Evolutionary conservation across 2,888 invertebrate genomes (phyloP).

Genomic region (Lobophora halterata): DNA sequence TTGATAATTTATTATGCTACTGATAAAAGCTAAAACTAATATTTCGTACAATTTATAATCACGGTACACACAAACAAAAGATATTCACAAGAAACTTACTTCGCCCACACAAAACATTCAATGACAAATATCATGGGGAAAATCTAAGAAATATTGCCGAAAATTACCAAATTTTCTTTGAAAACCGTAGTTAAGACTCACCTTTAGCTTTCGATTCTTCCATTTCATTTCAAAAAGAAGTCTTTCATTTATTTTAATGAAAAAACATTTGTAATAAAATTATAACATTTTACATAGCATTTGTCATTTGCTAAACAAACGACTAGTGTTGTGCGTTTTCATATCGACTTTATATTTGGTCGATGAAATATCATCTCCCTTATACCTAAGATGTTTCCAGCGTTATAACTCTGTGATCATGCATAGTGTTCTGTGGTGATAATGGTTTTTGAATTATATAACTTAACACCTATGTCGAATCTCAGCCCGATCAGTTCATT

Average conservation of each 20-base stretch:
- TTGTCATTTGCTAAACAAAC: conserved; percentile 35
- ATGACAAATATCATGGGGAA: conserved; percentile 52
- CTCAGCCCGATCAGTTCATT: too few species aligned
- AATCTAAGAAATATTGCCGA: conserved; percentile 37
- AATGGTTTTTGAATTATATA: conserved; percentile 26
- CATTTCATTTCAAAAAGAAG: conserved; percentile 65
- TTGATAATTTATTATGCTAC: background rate
- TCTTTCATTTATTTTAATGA: conserved; percentile 36
- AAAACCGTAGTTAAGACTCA: conserved; percentile 33
- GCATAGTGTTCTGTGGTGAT: too few species aligned
- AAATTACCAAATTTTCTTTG: conserved; percentile 1
- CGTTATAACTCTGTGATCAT: too few species aligned
- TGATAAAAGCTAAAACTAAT: background rate
- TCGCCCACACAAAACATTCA: conserved; percentile 68
- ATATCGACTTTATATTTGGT: too few species aligned
- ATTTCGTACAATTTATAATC: conserved; percentile 1
- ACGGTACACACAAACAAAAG: conserved; percentile 62
- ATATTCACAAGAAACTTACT: conserved; percentile 56
- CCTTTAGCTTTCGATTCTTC: conserved; percentile 61
- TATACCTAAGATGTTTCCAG: too few species aligned
- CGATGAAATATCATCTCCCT: too few species aligned
- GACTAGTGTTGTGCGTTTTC: conserved; percentile 14
- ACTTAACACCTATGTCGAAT: too few species aligned
- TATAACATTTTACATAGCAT: conserved; percentile 35
- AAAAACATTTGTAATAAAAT: conserved; percentile 38